These are phyloP conservation scores for Megalops cyprinoides DNA, from an alignment of 2,797 vertebrate genomes.

Conservation along the genomic window DNA sequence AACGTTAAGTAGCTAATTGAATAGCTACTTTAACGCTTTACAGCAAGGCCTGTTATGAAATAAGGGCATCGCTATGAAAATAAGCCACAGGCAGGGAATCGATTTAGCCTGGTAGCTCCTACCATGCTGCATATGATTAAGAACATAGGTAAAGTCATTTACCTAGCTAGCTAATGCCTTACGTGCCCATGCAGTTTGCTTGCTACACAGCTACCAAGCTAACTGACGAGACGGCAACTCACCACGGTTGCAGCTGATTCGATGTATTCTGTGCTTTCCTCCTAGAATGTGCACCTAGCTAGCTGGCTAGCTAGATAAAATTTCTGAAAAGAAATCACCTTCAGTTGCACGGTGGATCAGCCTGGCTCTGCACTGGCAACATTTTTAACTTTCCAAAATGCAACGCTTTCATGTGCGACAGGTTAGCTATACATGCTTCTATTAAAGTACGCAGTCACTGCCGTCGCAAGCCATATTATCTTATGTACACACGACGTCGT, in stretches of 20 bases:
- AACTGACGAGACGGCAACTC: constrained; percentile 23
- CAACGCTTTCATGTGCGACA: neutral
- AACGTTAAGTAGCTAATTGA: no score
- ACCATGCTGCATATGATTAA: neutral
- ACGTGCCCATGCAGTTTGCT: neutral
- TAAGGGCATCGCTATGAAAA: neutral
- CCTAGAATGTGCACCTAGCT: neutral
- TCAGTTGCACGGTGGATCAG: neutral
- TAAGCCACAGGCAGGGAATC: neutral
- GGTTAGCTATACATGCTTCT: neutral
- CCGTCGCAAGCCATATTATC: neutral
- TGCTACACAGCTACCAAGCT: neutral
- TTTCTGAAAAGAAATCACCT: neutral
- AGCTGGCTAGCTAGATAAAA: neutral
- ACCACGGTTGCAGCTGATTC: constrained; percentile 14
- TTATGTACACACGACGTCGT: neutral
- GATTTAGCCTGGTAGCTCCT: neutral
- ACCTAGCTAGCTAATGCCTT: neutral
- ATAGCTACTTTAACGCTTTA: neutral
- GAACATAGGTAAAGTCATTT: neutral
- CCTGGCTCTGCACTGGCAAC: neutral
- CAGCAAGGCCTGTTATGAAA: neutral
- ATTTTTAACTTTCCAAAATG: constrained; percentile 1
- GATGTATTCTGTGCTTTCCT: neutral
- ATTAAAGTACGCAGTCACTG: neutral